Evolutionary conservation across 2,113 vertebrate genomes (phyloP), one percentile per base, ranked within the genome.

Genomic region (Sturnira hondurensis): DNA sequence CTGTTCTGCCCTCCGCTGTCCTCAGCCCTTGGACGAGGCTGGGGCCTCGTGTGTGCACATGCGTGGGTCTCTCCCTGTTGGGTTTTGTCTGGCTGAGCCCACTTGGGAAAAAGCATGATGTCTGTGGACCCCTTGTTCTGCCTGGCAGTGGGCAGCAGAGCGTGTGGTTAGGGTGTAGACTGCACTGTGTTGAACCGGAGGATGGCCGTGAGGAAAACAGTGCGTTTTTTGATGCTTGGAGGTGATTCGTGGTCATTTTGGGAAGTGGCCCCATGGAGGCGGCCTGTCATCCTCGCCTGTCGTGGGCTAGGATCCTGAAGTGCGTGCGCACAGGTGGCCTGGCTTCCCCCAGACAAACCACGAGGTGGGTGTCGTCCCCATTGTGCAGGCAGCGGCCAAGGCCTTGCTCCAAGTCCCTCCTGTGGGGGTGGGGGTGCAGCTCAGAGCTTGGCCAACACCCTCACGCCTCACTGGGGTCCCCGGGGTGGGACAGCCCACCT

Each of bases 171-270:
- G 83, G 28, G 61, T 19, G 20, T 3, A 26, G 38, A 4, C 33
- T 2, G 22, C n/a, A 31, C 36, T n/a, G 0, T 12, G 2, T 38
- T 6, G 47, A 15, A 11, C 1, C 31, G 78, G 14, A 70, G 15
- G 56, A 7, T 2, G 41, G 2, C n/a, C 3, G 0, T 5, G 68
- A 77, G 31, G 13, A 47, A 43, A 28, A 24, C 0, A 38, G 47
- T 5, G 0, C 20, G 0, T 10, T 15, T 78, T 28, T n/a, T 19
- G 47, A 45, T 11, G 13, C 33, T 1, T 2, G 3, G 6, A 1
- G 36, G 41, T 26, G 1, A 12, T 20, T 52, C 10, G 73, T 43
- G 52, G 61, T 58, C 10, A 0, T 26, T 90, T 36, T 19, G 50
- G 65, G 50, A 50, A 22, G 36, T 0, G 14, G 71, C 36, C 15